Percentiles rank a stretch among this genome's conserved stretches.
phyloP scores from a whole-genome alignment of 2,797 vertebrate genomes.

The Rhinophrynus dorsalis region DNA sequence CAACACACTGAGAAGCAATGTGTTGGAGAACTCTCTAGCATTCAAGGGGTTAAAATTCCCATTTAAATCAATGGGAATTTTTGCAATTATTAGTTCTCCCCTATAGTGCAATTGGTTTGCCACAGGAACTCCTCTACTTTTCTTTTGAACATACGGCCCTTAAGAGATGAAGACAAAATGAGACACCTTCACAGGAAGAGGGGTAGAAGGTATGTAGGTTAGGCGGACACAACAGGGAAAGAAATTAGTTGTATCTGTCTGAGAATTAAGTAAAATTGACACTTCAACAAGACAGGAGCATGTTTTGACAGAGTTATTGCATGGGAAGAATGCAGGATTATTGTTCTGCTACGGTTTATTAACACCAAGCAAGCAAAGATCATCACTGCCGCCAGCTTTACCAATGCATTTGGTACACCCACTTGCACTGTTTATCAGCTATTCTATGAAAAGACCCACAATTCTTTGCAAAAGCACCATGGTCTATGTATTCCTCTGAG shows the following conservation, averaged over 20 bases:
- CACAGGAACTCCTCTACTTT: no score
- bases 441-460: not conserved
- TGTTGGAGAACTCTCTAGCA: no score
- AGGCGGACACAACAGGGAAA: not conserved
- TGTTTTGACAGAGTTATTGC: slow-evolving; percentile 29
- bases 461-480: not conserved
- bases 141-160: no score
- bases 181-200: not conserved
- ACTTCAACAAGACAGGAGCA: slow-evolving; percentile 38
- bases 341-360: slow-evolving; percentile 20
- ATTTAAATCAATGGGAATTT: no score
- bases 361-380: slow-evolving; percentile 12
- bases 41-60: no score
- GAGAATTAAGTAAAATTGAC: not conserved
- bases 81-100: no score
- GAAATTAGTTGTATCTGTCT: slow-evolving; percentile 1
- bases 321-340: not conserved
- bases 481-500: no score
- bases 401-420: not conserved
- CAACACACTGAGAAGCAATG: no score
- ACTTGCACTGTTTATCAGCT: not conserved
- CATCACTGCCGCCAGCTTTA: not conserved
- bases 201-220: not conserved
- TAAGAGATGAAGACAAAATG: no score
- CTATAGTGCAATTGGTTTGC: no score